These are phyloP conservation scores for Aeoliscus strigatus DNA, from an alignment of 2,797 vertebrate genomes.

Conservation along the genomic window DNA sequence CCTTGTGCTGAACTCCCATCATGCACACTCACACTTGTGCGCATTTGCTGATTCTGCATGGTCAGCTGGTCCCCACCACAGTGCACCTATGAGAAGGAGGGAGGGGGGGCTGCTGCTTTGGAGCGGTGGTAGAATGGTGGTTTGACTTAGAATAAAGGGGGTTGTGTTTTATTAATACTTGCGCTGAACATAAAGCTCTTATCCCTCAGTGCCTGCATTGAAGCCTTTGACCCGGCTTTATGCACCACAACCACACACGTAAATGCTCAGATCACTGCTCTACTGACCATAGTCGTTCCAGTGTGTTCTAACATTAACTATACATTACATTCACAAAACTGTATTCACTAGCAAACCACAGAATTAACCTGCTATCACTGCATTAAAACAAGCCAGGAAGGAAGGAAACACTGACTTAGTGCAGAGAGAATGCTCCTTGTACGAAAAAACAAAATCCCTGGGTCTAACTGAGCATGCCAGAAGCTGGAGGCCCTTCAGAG, in stretches of 20 bases:
- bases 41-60: slow-evolving; percentile 56
- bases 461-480: slow-evolving; percentile 32
- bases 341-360: slow-evolving; percentile 1
- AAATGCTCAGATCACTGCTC: background rate
- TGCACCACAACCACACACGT: background rate
- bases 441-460: slow-evolving; percentile 7
- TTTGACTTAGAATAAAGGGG: slow-evolving; percentile 20
- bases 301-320: background rate
- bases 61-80: slow-evolving; percentile 61
- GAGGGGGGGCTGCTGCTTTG: slow-evolving; percentile 5
- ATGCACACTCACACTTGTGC: slow-evolving; percentile 16
- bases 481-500: slow-evolving; percentile 33
- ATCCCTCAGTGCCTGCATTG: slow-evolving; percentile 13
- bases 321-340: too few relatives aligned
- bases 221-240: slow-evolving; percentile 5
- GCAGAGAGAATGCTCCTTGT: slow-evolving; percentile 22
- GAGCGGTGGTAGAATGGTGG: slow-evolving; percentile 4
- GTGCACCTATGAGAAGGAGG: slow-evolving; percentile 14
- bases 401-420: slow-evolving; percentile 37
- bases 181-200: slow-evolving; percentile 16
- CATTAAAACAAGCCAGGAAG: slow-evolving; percentile 1
- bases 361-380: slow-evolving; percentile 7
- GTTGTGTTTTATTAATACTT: slow-evolving; percentile 22
- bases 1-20: slow-evolving; percentile 25
- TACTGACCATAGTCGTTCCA: background rate